A percentile compares a stretch with the other conserved stretches of the same genome.
phyloP scores from a whole-genome alignment of 1,140 invertebrate genomes.

The Ostrea edulis region DNA sequence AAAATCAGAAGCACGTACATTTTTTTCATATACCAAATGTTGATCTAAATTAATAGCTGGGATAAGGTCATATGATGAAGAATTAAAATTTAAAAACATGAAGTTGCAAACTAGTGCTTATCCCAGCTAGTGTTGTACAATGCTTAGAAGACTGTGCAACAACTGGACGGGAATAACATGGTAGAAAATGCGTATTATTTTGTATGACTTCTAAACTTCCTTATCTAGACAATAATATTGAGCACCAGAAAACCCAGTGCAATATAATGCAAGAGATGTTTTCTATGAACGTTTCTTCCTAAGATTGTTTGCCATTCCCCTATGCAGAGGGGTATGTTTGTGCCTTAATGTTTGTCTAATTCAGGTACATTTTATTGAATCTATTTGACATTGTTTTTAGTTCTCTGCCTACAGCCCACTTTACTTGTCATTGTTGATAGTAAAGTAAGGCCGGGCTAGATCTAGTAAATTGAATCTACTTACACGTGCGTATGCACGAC shows the following conservation, averaged over 20 bases:
- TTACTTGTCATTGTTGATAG: not conserved
- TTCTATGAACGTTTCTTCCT: not conserved
- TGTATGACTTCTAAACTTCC: not conserved
- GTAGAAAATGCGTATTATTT: not conserved
- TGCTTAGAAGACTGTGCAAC: too few species aligned
- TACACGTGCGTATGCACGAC: too few species aligned
- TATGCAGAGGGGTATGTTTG: not conserved
- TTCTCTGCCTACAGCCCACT: not conserved
- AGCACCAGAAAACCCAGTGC: not conserved
- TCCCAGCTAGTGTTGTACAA: too few species aligned
- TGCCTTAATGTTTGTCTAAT: not conserved
- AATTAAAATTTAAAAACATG: too few species aligned
- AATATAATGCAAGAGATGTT: not conserved
- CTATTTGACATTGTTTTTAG: conserved; percentile 28
- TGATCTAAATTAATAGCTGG: too few species aligned
- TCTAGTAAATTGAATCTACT: not conserved
- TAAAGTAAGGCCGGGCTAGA: not conserved
- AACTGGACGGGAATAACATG: too few species aligned
- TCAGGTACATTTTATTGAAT: conserved; percentile 24
- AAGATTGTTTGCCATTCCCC: not conserved
- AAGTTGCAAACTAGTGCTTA: too few species aligned
- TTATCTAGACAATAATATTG: not conserved
- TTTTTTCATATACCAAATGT: too few species aligned
- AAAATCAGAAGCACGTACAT: too few species aligned
- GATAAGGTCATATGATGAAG: too few species aligned